phyloP scores from a whole-genome alignment of 2,113 vertebrate species.

The Psittacula cyanocephala region DNA sequence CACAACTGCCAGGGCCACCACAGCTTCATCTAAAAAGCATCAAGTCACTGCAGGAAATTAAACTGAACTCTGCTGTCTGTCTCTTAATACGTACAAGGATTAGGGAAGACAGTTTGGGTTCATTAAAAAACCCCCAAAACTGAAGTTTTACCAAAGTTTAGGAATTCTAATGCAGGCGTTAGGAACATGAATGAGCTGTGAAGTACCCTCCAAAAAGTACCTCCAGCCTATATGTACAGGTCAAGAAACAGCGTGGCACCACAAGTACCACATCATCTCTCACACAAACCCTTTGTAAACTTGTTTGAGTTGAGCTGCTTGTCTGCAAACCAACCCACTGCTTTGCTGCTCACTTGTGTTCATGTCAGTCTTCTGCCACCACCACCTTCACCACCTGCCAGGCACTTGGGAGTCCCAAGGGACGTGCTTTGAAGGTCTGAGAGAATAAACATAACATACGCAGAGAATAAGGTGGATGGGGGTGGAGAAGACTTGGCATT shows the following conservation, averaged over 20 bases:
- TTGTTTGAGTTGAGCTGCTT: background rate
- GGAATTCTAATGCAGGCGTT: background rate
- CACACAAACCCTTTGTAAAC: background rate
- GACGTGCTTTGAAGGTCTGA: fast-evolving
- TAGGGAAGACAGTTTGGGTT: background rate
- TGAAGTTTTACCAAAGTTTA: background rate
- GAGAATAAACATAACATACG: background rate
- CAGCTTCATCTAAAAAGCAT: background rate
- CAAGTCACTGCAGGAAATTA: background rate
- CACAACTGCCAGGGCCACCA: background rate
- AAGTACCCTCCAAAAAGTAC: background rate
- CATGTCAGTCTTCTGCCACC: background rate
- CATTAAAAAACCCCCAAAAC: background rate
- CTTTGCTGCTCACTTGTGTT: background rate
- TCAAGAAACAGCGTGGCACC: background rate
- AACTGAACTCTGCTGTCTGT: background rate
- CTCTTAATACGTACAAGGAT: fast-evolving
- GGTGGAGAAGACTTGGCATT: background rate
- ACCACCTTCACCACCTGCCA: background rate
- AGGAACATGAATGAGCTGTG: background rate
- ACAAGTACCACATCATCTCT: background rate
- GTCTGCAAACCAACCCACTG: fast-evolving
- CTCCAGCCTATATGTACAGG: background rate
- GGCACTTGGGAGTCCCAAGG: background rate
- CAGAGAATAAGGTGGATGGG: background rate